phyloP scores from a whole-genome alignment of 2,113 vertebrate genomes.

The Polyodon spathula region DNA sequence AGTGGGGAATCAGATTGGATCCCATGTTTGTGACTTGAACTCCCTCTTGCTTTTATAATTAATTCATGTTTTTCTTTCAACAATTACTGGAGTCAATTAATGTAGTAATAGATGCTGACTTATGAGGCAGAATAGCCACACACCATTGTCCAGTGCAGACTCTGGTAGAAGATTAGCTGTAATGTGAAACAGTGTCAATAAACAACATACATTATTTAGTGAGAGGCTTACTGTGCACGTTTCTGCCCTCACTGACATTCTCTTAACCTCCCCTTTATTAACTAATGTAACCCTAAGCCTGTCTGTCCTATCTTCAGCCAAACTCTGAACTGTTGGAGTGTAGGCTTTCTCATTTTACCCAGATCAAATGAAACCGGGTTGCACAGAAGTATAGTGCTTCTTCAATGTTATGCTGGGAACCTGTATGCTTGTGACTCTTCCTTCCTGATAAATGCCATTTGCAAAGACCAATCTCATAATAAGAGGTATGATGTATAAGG shows the following conservation, averaged over 20 bases:
- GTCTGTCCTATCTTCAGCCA: conserved; percentile 1
- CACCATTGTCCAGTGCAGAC: not conserved
- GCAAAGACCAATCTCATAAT: too few species aligned
- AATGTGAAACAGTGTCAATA: not conserved
- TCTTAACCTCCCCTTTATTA: conserved; percentile 16
- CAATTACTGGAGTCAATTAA: not conserved
- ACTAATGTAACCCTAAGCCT: conserved; percentile 15
- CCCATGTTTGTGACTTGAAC: too few species aligned
- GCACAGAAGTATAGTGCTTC: too few species aligned
- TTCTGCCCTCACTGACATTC: conserved; percentile 1
- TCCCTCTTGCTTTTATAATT: too few species aligned
- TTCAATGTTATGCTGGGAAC: too few species aligned
- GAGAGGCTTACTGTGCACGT: not conserved
- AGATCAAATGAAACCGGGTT: not conserved
- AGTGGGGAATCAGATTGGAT: too few species aligned
- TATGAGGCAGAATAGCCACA: not conserved
- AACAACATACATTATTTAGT: conserved; percentile 16
- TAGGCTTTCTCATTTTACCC: not conserved
- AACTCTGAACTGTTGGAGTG: not conserved
- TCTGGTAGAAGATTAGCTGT: not conserved
- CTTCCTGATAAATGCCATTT: too few species aligned
- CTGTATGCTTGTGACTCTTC: too few species aligned
- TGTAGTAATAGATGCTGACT: not conserved
- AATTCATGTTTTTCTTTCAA: not conserved
- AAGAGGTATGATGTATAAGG: too few species aligned